Base-by-base conservation (phyloP, 2,797 vertebrate species). In the Acrossocheilus fasciatus region DNA sequence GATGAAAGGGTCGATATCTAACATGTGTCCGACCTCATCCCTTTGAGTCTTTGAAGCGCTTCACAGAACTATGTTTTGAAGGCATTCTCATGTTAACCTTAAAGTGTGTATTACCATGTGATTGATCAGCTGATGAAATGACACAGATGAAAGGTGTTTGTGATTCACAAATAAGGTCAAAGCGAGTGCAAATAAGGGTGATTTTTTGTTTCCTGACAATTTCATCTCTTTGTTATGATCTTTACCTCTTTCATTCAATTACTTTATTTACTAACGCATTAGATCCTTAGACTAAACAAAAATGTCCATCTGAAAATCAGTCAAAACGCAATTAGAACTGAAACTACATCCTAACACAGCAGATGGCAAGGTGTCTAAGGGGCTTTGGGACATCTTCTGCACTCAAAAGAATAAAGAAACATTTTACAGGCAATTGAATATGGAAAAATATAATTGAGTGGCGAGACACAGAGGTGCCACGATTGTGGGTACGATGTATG, bases 1-100 rank as follows among this genome's bases (percentile, higher is more conserved):
- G 93, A 94, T 94, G 90, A 95, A 95, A 94, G 92, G 70, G 39
- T 59, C 79, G 76, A 78, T 89, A 77, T 90, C 81, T 84, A 76
- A 72, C 75, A 54, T 39, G 45, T 66, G 54, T 81, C 52, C 30
- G 0, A 74, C 78, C 68, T 81, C 52, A 26, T 86, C 69, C 41
- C 11, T 81, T 75, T 64, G 72, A 70, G 83, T 45, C 87, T 88
- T 88, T 85, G 0, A 77, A 68, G 62, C 52, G 47, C 89, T 73
- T 78, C 80, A 20, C 2, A 85, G 41, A 2, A 66, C 23, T n/a
- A 5, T 23, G 43, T 75, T 92, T 89, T 91, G 80, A 92, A 90
- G 86, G 86, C 87, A 91, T 88, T 89, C 84, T 87, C 34, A 91
- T 92, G 82, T 74, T 82, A 90, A 90, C 85, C 30, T 62, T 62